Evolutionary conservation across 2,113 vertebrate genomes (phyloP).

Genomic region (Xiphophorus hellerii): DNA sequence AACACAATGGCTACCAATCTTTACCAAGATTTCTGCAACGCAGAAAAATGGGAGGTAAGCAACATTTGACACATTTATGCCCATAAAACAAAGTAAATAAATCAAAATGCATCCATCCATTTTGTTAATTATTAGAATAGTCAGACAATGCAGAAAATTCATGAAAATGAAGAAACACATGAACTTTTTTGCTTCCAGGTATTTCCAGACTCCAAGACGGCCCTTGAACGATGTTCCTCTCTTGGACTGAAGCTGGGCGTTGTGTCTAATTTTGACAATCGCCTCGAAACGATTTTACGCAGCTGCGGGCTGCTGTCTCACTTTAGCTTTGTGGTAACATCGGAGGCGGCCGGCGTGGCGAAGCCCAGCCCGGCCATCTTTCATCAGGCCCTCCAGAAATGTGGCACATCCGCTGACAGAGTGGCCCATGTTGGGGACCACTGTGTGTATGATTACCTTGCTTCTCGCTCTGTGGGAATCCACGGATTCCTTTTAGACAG

Average conservation of each 20-base stretch:
- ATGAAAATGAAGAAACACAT: not conserved
- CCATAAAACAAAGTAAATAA: not conserved
- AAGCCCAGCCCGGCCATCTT: conserved; percentile 89
- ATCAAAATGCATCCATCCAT: too few species aligned
- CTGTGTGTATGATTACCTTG: conserved; percentile 86
- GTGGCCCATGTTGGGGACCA: conserved; percentile 88
- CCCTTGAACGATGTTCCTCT: conserved; percentile 78
- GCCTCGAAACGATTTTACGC: conserved; percentile 83
- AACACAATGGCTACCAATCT: conserved; percentile 80
- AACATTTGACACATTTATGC: not conserved
- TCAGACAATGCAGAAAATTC: not conserved
- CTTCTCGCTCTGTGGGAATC: conserved; percentile 85
- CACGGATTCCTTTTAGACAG: conserved; percentile 83
- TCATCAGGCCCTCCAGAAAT: conserved; percentile 77
- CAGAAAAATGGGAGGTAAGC: conserved; percentile 86
- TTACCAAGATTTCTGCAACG: conserved; percentile 82
- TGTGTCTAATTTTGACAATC: conserved; percentile 91
- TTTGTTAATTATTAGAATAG: too few species aligned
- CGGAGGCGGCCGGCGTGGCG: conserved; percentile 82
- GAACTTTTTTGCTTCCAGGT: conserved; percentile 58
- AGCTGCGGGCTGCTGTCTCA: conserved; percentile 81
- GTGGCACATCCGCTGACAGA: conserved; percentile 60
- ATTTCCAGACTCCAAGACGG: conserved; percentile 81
- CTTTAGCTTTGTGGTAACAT: conserved; percentile 90
- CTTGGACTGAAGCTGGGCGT: conserved; percentile 85